A percentile compares a stretch with the other conserved stretches of the same genome.
These are phyloP conservation scores for Perca flavescens DNA, from an alignment of 2,113 vertebrate genomes.

Conservation along the genomic window DNA sequence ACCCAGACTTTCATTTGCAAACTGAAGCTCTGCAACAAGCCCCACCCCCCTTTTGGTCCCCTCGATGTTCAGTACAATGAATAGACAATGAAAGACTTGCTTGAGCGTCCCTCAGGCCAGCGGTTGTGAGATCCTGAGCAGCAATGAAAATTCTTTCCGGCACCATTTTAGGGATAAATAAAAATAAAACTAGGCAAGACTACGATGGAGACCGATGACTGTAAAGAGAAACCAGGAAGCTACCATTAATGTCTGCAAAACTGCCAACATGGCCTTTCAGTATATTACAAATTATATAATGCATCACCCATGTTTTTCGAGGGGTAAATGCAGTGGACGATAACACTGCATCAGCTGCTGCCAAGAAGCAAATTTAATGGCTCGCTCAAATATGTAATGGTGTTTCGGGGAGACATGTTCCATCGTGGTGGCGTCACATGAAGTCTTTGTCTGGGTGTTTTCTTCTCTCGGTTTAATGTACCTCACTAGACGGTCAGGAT, in stretches of 20 bases:
- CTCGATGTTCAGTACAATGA: conserved; percentile 50
- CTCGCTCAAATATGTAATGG: conserved; percentile 12
- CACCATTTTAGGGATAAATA: conserved; percentile 13
- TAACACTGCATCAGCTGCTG: background rate
- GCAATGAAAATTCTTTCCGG: conserved; percentile 51
- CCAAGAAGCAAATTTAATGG: conserved; percentile 27
- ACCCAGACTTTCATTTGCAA: conserved; percentile 66
- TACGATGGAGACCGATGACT: conserved; percentile 11
- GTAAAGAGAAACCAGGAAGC: conserved; percentile 44
- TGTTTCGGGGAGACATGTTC: conserved; percentile 20
- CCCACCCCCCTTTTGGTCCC: conserved; percentile 50
- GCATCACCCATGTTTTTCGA: background rate
- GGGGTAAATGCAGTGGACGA: background rate
- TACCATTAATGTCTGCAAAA: conserved; percentile 4
- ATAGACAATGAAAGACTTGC: conserved; percentile 52
- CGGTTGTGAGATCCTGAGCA: conserved; percentile 10
- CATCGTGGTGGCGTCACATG: background rate
- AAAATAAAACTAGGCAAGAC: conserved; percentile 25
- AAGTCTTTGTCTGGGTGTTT: conserved; percentile 25
- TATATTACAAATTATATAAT: conserved; percentile 23
- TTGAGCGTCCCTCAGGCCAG: conserved; percentile 25
- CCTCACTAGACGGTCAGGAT: background rate
- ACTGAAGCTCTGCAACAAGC: conserved; percentile 61
- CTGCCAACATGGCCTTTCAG: background rate
- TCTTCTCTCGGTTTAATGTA: background rate